Base-by-base conservation (phyloP, 2,888 invertebrate species). In the Campoplex capitator region DNA sequence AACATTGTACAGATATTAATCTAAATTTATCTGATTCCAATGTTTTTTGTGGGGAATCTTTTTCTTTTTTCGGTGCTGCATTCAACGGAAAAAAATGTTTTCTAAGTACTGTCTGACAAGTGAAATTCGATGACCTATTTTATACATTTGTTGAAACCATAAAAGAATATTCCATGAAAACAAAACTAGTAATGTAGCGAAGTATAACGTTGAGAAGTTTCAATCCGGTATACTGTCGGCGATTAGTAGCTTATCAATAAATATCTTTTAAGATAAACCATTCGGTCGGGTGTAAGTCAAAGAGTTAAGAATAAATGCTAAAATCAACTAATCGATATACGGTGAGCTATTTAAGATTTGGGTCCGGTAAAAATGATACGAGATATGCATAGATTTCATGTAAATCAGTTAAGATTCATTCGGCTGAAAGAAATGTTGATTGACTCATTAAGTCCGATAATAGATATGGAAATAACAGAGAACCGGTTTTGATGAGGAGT, bases 371-470 rank as follows among this genome's bases (percentile, higher is more conserved):
- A 56, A 68, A 78, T 42, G n/a, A 16, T 45, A 79, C 51, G 56
- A 56, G 78, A 68, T 56, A 79, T 56, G 54, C 70, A 70, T 58
- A 79, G 79, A 56, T 18, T 79, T 58, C 32, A 45, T 70, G 70
- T 48, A 70, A 79, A 79, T 70, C 28, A 70, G 56, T 1, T 45
- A 35, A 58, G 45, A 67, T 62, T 70, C 54, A 48, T 70, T 79
- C 35, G 58, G 58, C 70, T 58, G 79, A n/a, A 56, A 79, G 56
- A 79, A 70, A 79, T 58, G 56, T 70, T 70, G 48, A 79, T 70
- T 79, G 79, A 70, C 79, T 79, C 70, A 70, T 79, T 79, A 79
- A 79, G 42, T 70, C 45, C 45, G 70, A 79, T 79, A 68, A 68
- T 70, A 56, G 79, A 79, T 79, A 79, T 58, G 79, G 58, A 79